Conservation (phyloP, 1,140 invertebrate species). For the Asbolus verrucosus region DNA sequence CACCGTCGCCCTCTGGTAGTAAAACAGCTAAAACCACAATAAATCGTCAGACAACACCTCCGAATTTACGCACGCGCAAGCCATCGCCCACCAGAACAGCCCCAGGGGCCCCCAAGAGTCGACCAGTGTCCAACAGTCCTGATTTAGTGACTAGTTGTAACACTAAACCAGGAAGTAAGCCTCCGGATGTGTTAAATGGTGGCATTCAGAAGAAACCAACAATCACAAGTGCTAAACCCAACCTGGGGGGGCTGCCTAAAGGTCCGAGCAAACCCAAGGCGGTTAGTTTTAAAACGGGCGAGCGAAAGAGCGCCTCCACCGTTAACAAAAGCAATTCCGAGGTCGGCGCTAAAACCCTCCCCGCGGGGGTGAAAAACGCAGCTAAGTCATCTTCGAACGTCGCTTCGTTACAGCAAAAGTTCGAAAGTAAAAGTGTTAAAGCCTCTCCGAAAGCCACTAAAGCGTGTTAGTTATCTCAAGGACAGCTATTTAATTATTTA, state of each 20-base stretch:
- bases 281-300: conserved; percentile 54
- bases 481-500: conserved; percentile 16
- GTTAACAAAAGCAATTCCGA: conserved; percentile 54
- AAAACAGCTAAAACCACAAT: too few relatives aligned
- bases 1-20: too few relatives aligned
- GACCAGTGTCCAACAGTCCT: conserved; percentile 67
- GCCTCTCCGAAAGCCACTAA: conserved; percentile 19
- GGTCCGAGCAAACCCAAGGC: conserved; percentile 44
- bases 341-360: conserved; percentile 58
- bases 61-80: conserved; percentile 65
- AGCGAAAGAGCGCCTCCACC: conserved; percentile 52
- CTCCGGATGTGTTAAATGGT: conserved; percentile 72
- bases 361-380: conserved; percentile 64
- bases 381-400: conserved; percentile 74
- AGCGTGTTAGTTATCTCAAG: conserved; percentile 13
- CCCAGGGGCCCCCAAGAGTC: conserved; percentile 62
- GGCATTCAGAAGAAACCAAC: conserved; percentile 54
- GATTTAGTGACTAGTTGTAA: conserved; percentile 78
- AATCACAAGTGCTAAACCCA: conserved; percentile 52
- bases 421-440: conserved; percentile 67
- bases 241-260: conserved; percentile 54
- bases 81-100: conserved; percentile 58
- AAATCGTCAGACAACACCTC: conserved; percentile 66
- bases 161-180: conserved; percentile 68
- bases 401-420: conserved; percentile 80